phyloP scores from a whole-genome alignment of 2,113 vertebrate genomes.

The Loxodonta africana region DNA sequence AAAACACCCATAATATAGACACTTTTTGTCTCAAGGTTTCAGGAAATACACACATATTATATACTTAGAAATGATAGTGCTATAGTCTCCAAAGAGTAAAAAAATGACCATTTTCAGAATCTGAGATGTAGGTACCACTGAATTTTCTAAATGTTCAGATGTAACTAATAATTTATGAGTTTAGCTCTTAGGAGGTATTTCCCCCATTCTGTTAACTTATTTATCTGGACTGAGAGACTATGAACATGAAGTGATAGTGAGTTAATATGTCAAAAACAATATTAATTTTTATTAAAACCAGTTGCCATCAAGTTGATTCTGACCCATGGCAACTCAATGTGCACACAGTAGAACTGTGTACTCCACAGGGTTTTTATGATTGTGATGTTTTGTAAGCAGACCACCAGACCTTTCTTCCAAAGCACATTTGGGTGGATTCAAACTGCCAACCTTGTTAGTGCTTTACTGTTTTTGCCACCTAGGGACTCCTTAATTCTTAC shows the following conservation, averaged over 20 bases:
- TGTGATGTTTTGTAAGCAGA: not conserved
- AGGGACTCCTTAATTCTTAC: not conserved
- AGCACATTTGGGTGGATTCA: not conserved
- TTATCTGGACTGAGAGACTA: constrained; percentile 6
- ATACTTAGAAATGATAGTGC: not conserved
- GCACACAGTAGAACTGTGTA: not conserved
- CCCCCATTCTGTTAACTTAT: not conserved
- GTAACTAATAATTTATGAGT: not conserved
- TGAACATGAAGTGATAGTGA: not conserved
- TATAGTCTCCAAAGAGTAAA: not conserved
- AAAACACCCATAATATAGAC: not conserved
- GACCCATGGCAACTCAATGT: not conserved
- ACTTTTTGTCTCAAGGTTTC: not conserved
- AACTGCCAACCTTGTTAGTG: too few species aligned
- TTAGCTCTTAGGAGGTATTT: not conserved
- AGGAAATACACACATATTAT: not conserved
- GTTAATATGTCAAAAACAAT: not conserved
- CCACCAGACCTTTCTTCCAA: not conserved
- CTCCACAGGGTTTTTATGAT: not conserved
- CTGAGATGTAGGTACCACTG: not conserved
- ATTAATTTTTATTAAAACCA: not conserved
- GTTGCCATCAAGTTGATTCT: not conserved
- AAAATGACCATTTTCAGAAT: not conserved
- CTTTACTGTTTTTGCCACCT: too few species aligned
- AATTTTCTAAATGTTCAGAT: not conserved